These are phyloP conservation scores for Microtus oregoni DNA, from an alignment of 2,113 vertebrate genomes.

Conservation along the genomic window DNA sequence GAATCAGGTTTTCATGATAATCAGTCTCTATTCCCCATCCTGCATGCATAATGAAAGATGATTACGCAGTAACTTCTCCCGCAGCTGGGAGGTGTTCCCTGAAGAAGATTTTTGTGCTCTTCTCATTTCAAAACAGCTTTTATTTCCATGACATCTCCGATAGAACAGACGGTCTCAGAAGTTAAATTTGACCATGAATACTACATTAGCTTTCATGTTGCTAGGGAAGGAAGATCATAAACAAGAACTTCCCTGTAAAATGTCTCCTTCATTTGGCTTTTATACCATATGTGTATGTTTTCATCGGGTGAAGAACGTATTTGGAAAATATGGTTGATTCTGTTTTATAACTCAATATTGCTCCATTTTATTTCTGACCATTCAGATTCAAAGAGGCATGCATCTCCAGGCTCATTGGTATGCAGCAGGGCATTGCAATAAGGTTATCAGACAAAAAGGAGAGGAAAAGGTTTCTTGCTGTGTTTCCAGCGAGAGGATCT, in stretches of 20 bases:
- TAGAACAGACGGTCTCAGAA: slow-evolving; percentile 74
- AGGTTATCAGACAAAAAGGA: slow-evolving; percentile 49
- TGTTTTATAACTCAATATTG: slow-evolving; percentile 40
- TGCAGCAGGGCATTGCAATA: background rate
- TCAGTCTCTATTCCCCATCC: slow-evolving; percentile 48
- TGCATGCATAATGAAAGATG: slow-evolving; percentile 78
- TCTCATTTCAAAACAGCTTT: slow-evolving; percentile 72
- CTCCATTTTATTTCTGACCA: slow-evolving; percentile 54
- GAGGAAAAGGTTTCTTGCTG: slow-evolving; percentile 52
- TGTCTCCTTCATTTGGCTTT: slow-evolving; percentile 39
- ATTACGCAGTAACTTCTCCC: slow-evolving; percentile 64
- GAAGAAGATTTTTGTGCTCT: slow-evolving; percentile 62
- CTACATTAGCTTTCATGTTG: slow-evolving; percentile 19
- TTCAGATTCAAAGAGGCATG: background rate
- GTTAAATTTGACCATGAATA: slow-evolving; percentile 75
- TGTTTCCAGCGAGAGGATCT: slow-evolving; percentile 65
- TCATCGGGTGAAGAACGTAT: slow-evolving; percentile 9
- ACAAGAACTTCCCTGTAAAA: slow-evolving; percentile 39
- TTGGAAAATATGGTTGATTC: slow-evolving; percentile 59
- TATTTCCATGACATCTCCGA: slow-evolving; percentile 71
- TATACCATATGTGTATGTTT: slow-evolving; percentile 57
- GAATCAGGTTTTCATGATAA: slow-evolving; percentile 76
- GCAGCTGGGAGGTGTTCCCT: slow-evolving; percentile 65
- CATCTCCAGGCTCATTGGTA: slow-evolving; percentile 42
- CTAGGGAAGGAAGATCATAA: slow-evolving; percentile 27